phyloP scores from a whole-genome alignment of 2,888 invertebrate species.

The Amphimallon solstitiale region DNA sequence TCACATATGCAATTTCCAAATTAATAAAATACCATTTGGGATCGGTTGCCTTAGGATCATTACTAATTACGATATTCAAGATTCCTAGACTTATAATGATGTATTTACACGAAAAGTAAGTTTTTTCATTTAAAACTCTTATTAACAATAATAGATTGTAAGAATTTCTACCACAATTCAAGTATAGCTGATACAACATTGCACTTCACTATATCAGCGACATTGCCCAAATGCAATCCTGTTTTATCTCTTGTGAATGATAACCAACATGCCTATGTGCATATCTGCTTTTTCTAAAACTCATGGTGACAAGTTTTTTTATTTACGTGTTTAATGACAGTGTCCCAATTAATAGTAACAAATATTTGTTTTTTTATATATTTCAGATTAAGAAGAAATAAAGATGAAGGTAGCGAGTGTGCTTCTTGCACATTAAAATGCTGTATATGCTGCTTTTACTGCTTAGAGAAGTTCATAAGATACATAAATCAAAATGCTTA shows the following conservation, averaged over 20 bases:
- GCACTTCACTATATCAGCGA: too few relatives aligned
- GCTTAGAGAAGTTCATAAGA: constrained; percentile 90
- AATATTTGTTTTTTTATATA: too few relatives aligned
- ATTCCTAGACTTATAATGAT: constrained; percentile 88
- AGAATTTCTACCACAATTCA: too few relatives aligned
- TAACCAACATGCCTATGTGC: too few relatives aligned
- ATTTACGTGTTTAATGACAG: too few relatives aligned
- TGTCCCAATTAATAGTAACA: too few relatives aligned
- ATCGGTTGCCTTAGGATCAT: constrained; percentile 93
- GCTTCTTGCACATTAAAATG: constrained; percentile 80
- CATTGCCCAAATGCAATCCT: too few relatives aligned
- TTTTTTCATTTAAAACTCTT: constrained; percentile 42
- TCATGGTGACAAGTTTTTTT: too few relatives aligned
- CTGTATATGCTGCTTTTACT: constrained; percentile 91
- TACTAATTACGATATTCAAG: constrained; percentile 93
- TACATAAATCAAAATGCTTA: constrained; percentile 96
- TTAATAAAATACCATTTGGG: constrained; percentile 91
- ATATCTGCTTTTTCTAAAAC: too few relatives aligned
- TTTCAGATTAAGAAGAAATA: constrained; percentile 72
- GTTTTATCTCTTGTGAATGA: too few relatives aligned
- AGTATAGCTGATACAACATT: too few relatives aligned
- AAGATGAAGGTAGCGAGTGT: constrained; percentile 78
- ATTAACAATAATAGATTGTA: not conserved
- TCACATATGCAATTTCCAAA: constrained; percentile 77
- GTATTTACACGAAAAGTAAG: constrained; percentile 90